Base-by-base conservation (phyloP, 2,888 invertebrate genomes). In the Amphipoea lucens region DNA sequence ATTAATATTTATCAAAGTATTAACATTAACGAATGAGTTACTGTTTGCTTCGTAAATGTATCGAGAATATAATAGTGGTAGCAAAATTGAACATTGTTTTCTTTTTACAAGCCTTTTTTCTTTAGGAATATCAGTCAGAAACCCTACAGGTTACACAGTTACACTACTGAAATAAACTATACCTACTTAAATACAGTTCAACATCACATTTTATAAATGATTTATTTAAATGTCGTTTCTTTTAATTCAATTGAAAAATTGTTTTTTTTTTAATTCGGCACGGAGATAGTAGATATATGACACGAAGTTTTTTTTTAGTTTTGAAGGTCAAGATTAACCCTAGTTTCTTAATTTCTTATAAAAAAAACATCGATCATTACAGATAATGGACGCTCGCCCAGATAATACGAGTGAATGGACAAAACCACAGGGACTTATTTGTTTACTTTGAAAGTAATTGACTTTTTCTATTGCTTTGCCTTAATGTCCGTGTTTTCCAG, bases 21-120 rank as follows among this genome's bases (percentile, higher is more conserved):
- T 75, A 68, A 63, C 9, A 72, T 40, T 40, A 60, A 65, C 9
- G 20, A 62, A 63, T 79, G 0, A 57, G 45, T 68, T n/a, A 66
- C 71, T 73, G n/a, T 54, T 65, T 67, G 17, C 23, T 68, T 63
- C 36, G 51, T 81, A 40, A 71, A 69, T 63, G 57, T 84, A 81
- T 76, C 42, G 1, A 68, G 78, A 82, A 85, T 82, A 85, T 74
- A 82, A 51, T 45, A 7, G 65, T 70, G 0, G 45, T 81, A 69
- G 76, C 72, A 74, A 75, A 72, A 45, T 45, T 70, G 2, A 14
- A 40, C 54, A 36, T 73, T 74, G 67, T 78, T 82, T 82, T 75
- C 40, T 42, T 84, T 68, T n/a, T n/a, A 9, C 14, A 23, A 45
- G 3, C 5, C 54, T n/a, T 11, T 20, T 36, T 70, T 42, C 29